Evolutionary conservation across 2,797 vertebrate species (phyloP).

Genomic region (Thalassophryne amazonica): DNA sequence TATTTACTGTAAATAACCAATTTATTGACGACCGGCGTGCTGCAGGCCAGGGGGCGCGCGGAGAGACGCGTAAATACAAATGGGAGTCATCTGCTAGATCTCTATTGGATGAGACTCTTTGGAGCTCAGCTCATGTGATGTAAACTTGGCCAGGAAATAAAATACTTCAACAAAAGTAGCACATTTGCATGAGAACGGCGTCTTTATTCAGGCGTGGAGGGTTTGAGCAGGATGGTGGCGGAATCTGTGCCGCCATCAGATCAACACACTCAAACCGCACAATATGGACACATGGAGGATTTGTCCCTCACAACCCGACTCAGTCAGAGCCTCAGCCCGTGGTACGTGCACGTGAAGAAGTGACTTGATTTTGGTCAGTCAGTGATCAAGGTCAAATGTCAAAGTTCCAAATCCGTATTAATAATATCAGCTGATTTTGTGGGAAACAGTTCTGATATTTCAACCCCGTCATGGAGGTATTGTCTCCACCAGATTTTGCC

Average conservation of each 20-base stretch:
- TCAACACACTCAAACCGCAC: conserved; percentile 23
- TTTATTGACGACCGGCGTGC: conserved; percentile 66
- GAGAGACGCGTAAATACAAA: conserved; percentile 59
- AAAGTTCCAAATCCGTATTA: too few relatives aligned
- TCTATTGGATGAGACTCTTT: conserved; percentile 54
- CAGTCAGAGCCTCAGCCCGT: too few relatives aligned
- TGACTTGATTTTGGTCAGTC: too few relatives aligned
- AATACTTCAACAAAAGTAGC: conserved; percentile 29
- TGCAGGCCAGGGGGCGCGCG: conserved; percentile 48
- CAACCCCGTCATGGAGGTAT: too few relatives aligned
- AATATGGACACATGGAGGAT: too few relatives aligned
- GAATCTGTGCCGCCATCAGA: conserved; percentile 24
- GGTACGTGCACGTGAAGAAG: too few relatives aligned
- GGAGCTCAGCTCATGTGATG: conserved; percentile 24
- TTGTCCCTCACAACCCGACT: too few relatives aligned
- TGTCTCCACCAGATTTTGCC: too few relatives aligned
- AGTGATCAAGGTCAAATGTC: too few relatives aligned
- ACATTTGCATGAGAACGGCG: conserved; percentile 43
- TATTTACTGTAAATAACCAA: conserved; percentile 74
- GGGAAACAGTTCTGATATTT: too few relatives aligned
- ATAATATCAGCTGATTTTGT: too few relatives aligned
- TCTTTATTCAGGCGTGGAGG: conserved; percentile 26
- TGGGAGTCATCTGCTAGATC: conserved; percentile 67
- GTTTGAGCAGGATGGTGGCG: conserved; percentile 32
- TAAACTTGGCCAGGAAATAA: conserved; percentile 35